phyloP scores from a whole-genome alignment of 2,113 vertebrate species.

The Oxyruncus cristatus region DNA sequence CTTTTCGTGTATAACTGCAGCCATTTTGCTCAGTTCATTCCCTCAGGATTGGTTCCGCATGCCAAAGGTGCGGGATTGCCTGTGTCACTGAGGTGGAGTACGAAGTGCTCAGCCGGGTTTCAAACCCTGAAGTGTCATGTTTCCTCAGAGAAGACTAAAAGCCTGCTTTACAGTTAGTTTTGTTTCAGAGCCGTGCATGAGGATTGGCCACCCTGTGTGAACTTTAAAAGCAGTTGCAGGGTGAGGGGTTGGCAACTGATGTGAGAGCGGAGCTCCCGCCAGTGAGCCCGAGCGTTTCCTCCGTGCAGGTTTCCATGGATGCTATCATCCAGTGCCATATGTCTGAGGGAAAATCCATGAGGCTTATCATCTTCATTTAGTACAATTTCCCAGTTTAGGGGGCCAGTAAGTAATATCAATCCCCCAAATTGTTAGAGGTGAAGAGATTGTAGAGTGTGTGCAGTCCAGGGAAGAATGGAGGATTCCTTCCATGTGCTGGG shows the following conservation, averaged over 20 bases:
- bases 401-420: background rate
- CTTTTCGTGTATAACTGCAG: background rate
- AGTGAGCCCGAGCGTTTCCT: background rate
- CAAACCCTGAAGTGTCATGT: background rate
- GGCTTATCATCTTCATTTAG: background rate
- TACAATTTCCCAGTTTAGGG: background rate
- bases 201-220: fast-evolving
- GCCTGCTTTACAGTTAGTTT: background rate
- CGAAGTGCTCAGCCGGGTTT: background rate
- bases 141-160: background rate
- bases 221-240: background rate
- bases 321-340: background rate
- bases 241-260: background rate
- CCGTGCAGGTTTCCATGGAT: background rate
- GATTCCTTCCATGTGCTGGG: fast-evolving
- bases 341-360: background rate
- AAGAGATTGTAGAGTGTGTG: background rate
- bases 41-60: background rate
- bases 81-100: background rate
- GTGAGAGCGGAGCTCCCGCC: background rate
- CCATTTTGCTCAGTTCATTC: background rate
- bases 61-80: background rate
- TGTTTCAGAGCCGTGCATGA: background rate
- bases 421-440: background rate
- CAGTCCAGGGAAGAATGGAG: background rate